phyloP scores from a whole-genome alignment of 2,113 vertebrate species.

The Fregata magnificens region DNA sequence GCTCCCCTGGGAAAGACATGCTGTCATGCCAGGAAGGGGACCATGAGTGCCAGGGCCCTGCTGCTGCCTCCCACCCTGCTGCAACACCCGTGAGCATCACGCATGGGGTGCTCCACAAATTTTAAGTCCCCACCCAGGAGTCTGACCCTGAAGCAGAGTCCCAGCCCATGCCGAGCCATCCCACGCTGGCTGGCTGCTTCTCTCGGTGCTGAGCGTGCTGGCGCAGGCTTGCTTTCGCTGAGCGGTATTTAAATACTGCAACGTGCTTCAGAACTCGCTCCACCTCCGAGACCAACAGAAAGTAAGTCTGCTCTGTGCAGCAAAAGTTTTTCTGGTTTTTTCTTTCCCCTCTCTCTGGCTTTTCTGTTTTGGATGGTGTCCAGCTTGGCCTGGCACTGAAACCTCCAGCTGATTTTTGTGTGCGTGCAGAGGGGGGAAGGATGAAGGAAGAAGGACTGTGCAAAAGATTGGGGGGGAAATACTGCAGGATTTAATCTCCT shows the following conservation, averaged over 20 bases:
- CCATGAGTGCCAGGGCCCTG: accelerated
- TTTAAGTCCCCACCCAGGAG: background rate
- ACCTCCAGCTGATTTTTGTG: background rate
- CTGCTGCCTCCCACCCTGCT: background rate
- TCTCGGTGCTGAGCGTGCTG: background rate
- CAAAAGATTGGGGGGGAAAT: background rate
- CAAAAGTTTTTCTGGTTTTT: background rate
- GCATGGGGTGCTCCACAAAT: accelerated
- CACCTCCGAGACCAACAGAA: background rate
- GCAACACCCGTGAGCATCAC: accelerated
- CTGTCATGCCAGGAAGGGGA: background rate
- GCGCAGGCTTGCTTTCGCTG: background rate
- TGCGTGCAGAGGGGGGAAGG: background rate
- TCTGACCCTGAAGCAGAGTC: background rate
- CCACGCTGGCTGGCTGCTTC: background rate
- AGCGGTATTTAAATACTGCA: background rate
- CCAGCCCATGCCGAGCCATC: background rate
- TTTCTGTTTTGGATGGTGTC: background rate
- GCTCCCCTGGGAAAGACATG: background rate
- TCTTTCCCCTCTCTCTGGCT: background rate
- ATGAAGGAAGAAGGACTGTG: background rate
- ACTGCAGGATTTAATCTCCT: background rate
- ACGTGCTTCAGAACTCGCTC: background rate
- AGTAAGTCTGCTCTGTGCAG: background rate
- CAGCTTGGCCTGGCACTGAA: background rate